Evolutionary conservation across 2,888 invertebrate species (phyloP).

Genomic region (Himalopsyche japonica): DNA sequence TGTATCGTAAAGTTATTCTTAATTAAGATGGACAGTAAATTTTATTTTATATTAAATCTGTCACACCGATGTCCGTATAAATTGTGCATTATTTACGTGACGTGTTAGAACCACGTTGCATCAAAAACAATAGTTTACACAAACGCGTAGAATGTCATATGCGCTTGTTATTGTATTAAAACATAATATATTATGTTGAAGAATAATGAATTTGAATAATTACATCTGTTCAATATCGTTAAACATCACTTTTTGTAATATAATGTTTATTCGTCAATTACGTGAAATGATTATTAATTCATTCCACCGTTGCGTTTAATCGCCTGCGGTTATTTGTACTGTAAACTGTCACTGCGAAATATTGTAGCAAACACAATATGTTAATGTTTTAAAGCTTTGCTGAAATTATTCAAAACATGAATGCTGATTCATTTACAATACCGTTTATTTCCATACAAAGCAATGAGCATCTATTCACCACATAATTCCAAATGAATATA

Average conservation of each 20-base stretch:
- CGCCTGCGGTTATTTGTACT: background rate
- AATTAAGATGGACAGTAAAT: too few species aligned
- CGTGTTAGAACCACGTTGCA: too few species aligned
- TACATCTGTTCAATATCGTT: background rate
- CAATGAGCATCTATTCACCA: background rate
- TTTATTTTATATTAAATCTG: too few species aligned
- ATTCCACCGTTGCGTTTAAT: background rate
- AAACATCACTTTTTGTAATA: background rate
- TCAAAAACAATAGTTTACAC: too few species aligned
- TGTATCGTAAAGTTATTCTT: too few species aligned
- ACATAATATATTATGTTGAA: too few species aligned
- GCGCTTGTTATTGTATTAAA: too few species aligned
- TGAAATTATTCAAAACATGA: background rate
- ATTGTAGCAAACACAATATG: background rate
- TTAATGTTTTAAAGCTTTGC: background rate
- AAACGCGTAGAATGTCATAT: too few species aligned
- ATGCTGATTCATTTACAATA: background rate
- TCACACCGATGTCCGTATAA: too few species aligned
- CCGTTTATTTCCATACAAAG: background rate
- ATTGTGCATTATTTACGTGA: too few species aligned
- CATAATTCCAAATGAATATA: background rate
- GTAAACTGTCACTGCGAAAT: background rate
- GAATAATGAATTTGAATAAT: too few species aligned
- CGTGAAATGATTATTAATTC: background rate
- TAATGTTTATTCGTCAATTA: background rate